Conservation (phyloP, 2,113 vertebrate species). For the Peromyscus leucopus region DNA sequence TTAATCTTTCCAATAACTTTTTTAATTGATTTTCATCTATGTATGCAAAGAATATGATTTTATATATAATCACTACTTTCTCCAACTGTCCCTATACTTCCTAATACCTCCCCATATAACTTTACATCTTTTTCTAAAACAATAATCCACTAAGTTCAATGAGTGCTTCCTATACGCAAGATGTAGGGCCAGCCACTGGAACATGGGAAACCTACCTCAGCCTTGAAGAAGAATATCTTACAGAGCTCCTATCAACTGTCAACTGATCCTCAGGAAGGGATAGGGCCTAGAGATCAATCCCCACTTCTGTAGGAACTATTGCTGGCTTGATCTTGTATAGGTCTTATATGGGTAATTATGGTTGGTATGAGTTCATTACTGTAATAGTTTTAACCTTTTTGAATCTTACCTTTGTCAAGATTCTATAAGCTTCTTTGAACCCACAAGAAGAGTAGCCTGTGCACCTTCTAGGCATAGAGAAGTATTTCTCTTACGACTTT, state of each 20-base stretch:
- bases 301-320: neutral
- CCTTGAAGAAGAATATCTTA: neutral
- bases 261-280: neutral
- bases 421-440: neutral
- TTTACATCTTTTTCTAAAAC: neutral
- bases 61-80: neutral
- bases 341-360: neutral
- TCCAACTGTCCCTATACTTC: neutral
- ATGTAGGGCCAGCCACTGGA: neutral
- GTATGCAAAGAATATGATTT: neutral
- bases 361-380: neutral
- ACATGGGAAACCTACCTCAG: neutral
- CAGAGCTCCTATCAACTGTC: neutral
- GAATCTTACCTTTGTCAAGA: neutral
- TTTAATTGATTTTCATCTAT: neutral
- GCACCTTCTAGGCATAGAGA: neutral
- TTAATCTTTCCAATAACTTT: neutral
- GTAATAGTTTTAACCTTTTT: neutral
- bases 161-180: neutral
- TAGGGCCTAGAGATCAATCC: neutral
- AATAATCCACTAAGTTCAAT: neutral
- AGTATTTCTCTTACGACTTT: neutral
- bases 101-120: neutral
- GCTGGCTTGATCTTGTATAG: neutral
- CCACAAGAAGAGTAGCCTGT: neutral